Evolutionary conservation across 2,797 vertebrate genomes (phyloP), one percentile per base, ranked within the genome.

Genomic region (Xiphophorus birchmanni): DNA sequence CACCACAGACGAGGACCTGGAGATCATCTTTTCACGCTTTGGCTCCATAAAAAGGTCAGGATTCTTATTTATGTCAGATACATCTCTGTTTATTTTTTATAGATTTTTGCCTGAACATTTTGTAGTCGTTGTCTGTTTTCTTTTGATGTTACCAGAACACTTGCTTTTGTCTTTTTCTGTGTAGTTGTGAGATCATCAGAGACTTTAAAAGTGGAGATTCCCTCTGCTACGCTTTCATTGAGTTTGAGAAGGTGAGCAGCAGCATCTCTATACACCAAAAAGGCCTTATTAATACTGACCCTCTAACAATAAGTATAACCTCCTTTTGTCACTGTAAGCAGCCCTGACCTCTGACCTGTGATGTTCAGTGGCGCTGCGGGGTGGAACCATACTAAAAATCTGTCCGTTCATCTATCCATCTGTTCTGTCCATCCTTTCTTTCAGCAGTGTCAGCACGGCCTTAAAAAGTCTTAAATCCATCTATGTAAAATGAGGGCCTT

Each of bases 21-120:
- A 99, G 86, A 98, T 99, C 84, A 99, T 99, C 94, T 99, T 99
- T 88, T 99, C 98, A 79, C 97, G 98, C 82, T 99, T 99, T 87
- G 97, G 98, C 47, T 15, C 92, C 79, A 98, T 99, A 88, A 97
- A 97, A 95, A 98, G 97, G 98, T 99, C 92, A 74, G 0, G 0
- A 10, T 8, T 8, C 2, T 40, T 2, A 40, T 23, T 65, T 18
- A 21, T 17, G 7, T 29, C 60, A 65, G 35, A 35, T 26, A 26
- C 10, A 1, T 40, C 32, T 23, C 23, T 40, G 2, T 5, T 23
- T 23, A 23, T 40, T 21, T 21, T 21, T 67, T 8, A 21, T 26
- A 23, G 3, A 40, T 40, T 37, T 42, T 67, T 40, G 18, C 7
- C 18, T 40, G 37, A 40, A 32, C 13, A 32, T 17, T 32, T 63